Conservation (phyloP, 2,797 vertebrate genomes). For the Anabacerthia variegaticeps region DNA sequence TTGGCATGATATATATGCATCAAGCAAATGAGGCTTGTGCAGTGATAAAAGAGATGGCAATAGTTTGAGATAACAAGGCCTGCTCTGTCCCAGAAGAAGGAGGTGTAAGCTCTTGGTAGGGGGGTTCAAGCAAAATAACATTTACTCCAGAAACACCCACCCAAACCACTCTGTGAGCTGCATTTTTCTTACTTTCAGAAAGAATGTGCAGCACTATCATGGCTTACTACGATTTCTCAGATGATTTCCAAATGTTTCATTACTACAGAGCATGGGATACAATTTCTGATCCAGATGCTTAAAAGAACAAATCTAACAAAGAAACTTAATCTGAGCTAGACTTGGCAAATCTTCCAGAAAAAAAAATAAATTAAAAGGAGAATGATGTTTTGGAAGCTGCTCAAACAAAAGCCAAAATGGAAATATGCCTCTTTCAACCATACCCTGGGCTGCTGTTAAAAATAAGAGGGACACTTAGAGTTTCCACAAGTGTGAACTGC, state of each 20-base stretch:
- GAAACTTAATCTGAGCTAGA: conserved; percentile 78
- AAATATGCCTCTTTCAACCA: conserved; percentile 71
- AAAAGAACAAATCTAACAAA: conserved; percentile 78
- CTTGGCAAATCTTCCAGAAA: conserved; percentile 75
- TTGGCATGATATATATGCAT: neutral
- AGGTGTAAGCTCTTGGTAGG: neutral
- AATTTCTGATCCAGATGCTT: conserved; percentile 80
- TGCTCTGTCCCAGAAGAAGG: neutral
- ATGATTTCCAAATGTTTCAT: conserved; percentile 82
- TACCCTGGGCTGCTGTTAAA: conserved; percentile 74
- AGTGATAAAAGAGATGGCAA: neutral
- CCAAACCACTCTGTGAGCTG: conserved; percentile 9
- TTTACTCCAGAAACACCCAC: neutral
- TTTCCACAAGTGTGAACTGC: conserved; percentile 76
- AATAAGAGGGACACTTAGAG: conserved; percentile 73
- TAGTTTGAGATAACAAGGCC: neutral
- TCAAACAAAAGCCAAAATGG: conserved; percentile 79
- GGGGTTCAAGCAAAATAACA: conserved; percentile 34
- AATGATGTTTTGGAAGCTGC: conserved; percentile 78
- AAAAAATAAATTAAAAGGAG: conserved; percentile 45
- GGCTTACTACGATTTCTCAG: conserved; percentile 69
- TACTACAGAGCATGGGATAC: conserved; percentile 69
- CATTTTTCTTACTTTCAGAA: conserved; percentile 21
- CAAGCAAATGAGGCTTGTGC: neutral
- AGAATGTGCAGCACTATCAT: conserved; percentile 52